Base-by-base conservation (phyloP, 1,140 invertebrate species). In the Copidosoma floridanum region DNA sequence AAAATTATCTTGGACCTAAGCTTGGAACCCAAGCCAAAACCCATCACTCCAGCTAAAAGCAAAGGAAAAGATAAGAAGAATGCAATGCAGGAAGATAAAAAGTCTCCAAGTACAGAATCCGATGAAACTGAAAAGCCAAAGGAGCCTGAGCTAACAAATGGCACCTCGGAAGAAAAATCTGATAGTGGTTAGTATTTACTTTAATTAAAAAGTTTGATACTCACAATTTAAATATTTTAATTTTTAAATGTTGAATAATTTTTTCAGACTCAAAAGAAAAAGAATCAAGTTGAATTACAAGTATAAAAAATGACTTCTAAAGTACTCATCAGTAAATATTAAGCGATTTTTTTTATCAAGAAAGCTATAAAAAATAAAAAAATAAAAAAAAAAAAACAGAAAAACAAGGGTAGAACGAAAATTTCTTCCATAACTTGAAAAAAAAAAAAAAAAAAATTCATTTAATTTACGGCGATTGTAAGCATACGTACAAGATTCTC, bases 1-100 rank as follows among this genome's bases (percentile, higher is more conserved):
- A 95, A 94, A 80, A 85, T 95, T 14, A 84, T 94, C 21, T 75
- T 95, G 50, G 91, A 94, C 75, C 90, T 91, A 20, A 86, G 84
- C 27, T 68, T 89, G 69, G 89, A 90, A 69, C 88, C 88, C 0
- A 90, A 90, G 71, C 88, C 88, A 20, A 90, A 90, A 76, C 88
- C 88, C 44, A 86, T 86, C 1, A 89, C 88, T 4, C 88, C 88
- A 3, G 86, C 87, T 40, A 90, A 90, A 71, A 84, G 84, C 51
- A 89, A 88, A 68, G 89, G 88, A 68, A 86, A 87, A 59, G 86
- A 89, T 63, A 87, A 89, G 80, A 88, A 88, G 71, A 84, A 85
- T 66, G 83, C 85, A 64, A 85, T 81, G 68, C 86, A 87, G 59
- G 86, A 88, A 64, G 85, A 87, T 44, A 87, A 88, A 72, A 82